phyloP scores from a whole-genome alignment of 2,113 vertebrate species.

The Varanus komodoensis region DNA sequence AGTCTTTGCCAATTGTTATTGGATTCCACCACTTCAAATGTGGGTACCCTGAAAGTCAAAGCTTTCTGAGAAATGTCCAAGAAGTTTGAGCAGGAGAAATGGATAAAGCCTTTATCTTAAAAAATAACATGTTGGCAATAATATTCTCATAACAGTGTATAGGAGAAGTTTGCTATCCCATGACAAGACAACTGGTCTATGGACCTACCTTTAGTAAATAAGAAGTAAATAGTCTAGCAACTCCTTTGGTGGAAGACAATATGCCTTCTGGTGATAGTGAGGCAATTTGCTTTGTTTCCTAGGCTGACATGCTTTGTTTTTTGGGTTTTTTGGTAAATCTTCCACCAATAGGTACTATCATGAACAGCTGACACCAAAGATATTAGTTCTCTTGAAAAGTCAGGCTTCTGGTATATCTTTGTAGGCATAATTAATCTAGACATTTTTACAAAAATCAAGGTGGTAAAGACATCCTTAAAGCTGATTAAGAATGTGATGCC shows the following conservation, averaged over 20 bases:
- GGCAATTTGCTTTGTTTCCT: not conserved
- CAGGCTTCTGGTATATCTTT: not conserved
- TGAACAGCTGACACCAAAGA: not conserved
- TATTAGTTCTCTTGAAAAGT: not conserved
- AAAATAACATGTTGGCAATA: not conserved
- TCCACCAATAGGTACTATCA: not conserved
- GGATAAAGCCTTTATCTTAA: not conserved
- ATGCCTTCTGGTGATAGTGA: not conserved
- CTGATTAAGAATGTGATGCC: not conserved
- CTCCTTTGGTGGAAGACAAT: not conserved
- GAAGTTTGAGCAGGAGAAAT: not conserved
- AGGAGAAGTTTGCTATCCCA: not conserved
- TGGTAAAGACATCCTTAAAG: not conserved
- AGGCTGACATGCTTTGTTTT: not conserved
- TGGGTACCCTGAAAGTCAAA: not conserved
- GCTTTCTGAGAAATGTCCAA: not conserved
- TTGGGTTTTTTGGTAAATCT: not conserved
- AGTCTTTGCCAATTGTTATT: not conserved
- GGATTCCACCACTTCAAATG: not conserved
- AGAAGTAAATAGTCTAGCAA: not conserved
- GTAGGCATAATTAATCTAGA: not conserved
- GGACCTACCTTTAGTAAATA: not conserved
- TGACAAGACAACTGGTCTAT: not conserved
- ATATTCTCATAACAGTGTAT: not conserved
- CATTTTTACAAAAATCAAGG: not conserved